These are phyloP conservation scores for Valencia hispanica DNA, from an alignment of 2,797 vertebrate genomes.

Conservation along the genomic window DNA sequence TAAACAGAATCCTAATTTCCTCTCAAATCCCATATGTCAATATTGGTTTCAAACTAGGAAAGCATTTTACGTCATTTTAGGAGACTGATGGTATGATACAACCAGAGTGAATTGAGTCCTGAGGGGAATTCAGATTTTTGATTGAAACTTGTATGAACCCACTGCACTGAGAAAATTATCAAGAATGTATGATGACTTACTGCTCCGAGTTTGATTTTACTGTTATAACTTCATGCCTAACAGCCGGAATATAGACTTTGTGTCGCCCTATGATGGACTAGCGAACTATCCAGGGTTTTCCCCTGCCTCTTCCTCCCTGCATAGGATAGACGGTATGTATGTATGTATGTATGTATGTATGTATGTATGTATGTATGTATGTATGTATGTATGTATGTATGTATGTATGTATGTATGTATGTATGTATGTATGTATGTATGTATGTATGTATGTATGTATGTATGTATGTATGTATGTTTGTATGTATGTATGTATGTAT, in stretches of 20 bases:
- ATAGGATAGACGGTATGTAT: too few relatives aligned
- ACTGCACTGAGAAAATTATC: neutral
- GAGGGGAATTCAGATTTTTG: conserved; percentile 40
- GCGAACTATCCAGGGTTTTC: too few relatives aligned
- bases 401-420: too few relatives aligned
- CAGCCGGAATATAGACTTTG: neutral
- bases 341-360: too few relatives aligned
- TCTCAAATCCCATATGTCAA: conserved; percentile 73
- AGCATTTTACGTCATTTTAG: conserved; percentile 62
- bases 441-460: too few relatives aligned
- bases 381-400: too few relatives aligned
- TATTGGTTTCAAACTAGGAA: conserved; percentile 75
- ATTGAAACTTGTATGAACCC: conserved; percentile 13
- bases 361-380: too few relatives aligned
- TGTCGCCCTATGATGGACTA: too few relatives aligned
- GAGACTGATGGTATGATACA: conserved; percentile 42
- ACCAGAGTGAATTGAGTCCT: conserved; percentile 54
- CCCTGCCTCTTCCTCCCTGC: too few relatives aligned
- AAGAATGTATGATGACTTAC: neutral
- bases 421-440: too few relatives aligned
- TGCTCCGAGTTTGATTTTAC: conserved; percentile 14
- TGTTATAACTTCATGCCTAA: neutral
- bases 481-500: too few relatives aligned
- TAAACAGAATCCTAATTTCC: conserved; percentile 72
- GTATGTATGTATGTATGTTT: too few relatives aligned